Evolutionary conservation across 2,888 invertebrate species (phyloP).

Genomic region (Iselma pallidipennis): DNA sequence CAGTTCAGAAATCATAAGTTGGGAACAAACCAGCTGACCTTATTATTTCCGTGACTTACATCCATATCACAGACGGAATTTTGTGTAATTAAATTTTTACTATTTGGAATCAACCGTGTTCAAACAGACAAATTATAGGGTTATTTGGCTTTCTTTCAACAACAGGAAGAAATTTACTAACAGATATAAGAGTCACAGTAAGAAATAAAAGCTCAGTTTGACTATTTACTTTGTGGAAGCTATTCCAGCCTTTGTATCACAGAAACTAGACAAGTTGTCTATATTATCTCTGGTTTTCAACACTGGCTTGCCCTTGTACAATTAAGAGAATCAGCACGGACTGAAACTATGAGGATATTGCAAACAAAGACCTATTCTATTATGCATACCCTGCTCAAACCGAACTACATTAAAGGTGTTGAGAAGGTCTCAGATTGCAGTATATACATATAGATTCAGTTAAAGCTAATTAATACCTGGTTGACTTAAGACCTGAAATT

Average conservation of each 20-base stretch:
- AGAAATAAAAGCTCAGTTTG: too few species aligned
- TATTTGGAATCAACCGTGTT: too few species aligned
- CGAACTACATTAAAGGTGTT: conserved; percentile 15
- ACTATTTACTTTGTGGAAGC: too few species aligned
- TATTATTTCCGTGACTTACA: conserved; percentile 31
- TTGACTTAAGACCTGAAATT: conserved; percentile 15
- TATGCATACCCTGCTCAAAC: conserved; percentile 18
- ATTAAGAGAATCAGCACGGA: conserved; percentile 22
- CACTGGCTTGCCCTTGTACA: conserved; percentile 9
- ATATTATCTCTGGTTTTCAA: background rate
- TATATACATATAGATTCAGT: background rate
- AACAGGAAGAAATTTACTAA: too few species aligned
- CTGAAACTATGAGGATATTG: conserved; percentile 21
- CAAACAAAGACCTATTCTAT: conserved; percentile 23
- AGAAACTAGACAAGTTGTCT: too few species aligned
- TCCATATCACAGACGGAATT: conserved; percentile 25
- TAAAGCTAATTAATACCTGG: conserved; percentile 9
- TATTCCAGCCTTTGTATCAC: too few species aligned
- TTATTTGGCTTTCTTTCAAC: background rate
- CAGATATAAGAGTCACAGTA: too few species aligned
- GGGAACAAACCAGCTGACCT: conserved; percentile 33
- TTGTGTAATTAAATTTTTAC: conserved; percentile 22
- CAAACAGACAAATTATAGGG: too few species aligned
- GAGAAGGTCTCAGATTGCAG: conserved; percentile 7
- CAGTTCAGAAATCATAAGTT: conserved; percentile 27